Evolutionary conservation across 2,113 vertebrate species (phyloP), one percentile per base, ranked within the genome.

Genomic region (Pollachius pollachius): DNA sequence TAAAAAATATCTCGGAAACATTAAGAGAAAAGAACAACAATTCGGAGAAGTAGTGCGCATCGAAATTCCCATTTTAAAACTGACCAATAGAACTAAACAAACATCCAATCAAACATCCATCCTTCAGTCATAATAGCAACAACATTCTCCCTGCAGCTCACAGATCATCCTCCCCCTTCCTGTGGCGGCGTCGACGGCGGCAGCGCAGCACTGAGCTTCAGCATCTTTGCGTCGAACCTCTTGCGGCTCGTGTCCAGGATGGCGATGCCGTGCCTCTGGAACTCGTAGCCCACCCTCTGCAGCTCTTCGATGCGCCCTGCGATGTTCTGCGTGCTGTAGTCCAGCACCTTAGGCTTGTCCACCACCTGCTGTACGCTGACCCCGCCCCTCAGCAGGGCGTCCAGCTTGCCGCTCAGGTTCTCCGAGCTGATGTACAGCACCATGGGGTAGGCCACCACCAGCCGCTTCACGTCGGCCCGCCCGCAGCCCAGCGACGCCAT

Each of bases 341-440:
- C 92, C 67, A 94, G 76, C 71, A 95, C 69, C 12, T 69, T 90
- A 41, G 90, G 88, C 30, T 78, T 93, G 62, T 91, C 69, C 25
- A 90, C 11, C 62, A 94, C 83, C 84, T 89, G 85, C 61, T 81
- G 78, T 54, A 92, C 68, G 30, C 73, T 81, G 62, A 95, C 81
- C 70, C 93, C 89, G 62, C 71, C 85, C 30, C 89, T 71, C 1
- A 93, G 19, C 13, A 96, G 88, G 70, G 77, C 81, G 76, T 95
- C 84, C 69, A 93, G 79, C 88, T 95, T 95, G 25, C 77, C 60
- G 62, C 59, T 92, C 64, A 95, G 82, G 0, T 79, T 93, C 27
- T 81, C 80, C 1, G 77, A 34, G 6, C 86, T 91, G 61, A 89
- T 74, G 81, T 87, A 93, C 61, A 95, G 74, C 17, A 91, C 3